phyloP scores from a whole-genome alignment of 2,888 invertebrate species.

The Hydrotaea cyrtoneurina region DNA sequence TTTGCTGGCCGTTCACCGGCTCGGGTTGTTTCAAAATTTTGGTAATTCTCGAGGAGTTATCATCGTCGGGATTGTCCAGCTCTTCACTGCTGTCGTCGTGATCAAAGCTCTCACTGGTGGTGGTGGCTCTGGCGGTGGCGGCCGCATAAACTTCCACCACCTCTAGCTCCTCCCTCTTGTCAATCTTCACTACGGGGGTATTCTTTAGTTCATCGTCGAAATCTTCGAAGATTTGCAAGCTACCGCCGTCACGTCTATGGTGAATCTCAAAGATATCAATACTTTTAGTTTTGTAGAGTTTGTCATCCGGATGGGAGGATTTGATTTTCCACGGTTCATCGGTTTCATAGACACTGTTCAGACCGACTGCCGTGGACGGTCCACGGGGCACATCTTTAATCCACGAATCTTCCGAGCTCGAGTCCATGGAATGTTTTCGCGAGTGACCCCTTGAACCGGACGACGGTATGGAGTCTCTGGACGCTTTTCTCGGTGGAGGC shows the following conservation, averaged over 20 bases:
- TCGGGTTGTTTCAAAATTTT: slow-evolving; percentile 64
- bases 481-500: background rate
- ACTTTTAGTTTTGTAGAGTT: slow-evolving; percentile 76
- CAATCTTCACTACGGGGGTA: slow-evolving; percentile 76
- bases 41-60: slow-evolving; percentile 71
- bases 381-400: slow-evolving; percentile 66
- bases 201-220: slow-evolving; percentile 78
- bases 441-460: slow-evolving; percentile 61
- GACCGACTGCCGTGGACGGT: slow-evolving; percentile 57
- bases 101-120: slow-evolving; percentile 60
- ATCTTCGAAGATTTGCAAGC: slow-evolving; percentile 74
- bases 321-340: slow-evolving; percentile 72
- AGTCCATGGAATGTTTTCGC: slow-evolving; percentile 72
- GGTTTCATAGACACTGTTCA: slow-evolving; percentile 70
- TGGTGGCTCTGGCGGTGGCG: too few relatives aligned
- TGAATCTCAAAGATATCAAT: slow-evolving; percentile 78
- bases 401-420: slow-evolving; percentile 75
- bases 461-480: slow-evolving; percentile 58
- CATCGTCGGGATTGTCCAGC: slow-evolving; percentile 71
- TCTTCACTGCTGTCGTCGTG: slow-evolving; percentile 70
- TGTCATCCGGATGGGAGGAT: slow-evolving; percentile 56
- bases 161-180: slow-evolving; percentile 40
- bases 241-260: slow-evolving; percentile 69
- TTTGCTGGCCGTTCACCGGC: slow-evolving; percentile 39
- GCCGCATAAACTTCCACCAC: too few relatives aligned